Conservation (phyloP, 2,888 invertebrate genomes). For the Drosophila helvetica region DNA sequence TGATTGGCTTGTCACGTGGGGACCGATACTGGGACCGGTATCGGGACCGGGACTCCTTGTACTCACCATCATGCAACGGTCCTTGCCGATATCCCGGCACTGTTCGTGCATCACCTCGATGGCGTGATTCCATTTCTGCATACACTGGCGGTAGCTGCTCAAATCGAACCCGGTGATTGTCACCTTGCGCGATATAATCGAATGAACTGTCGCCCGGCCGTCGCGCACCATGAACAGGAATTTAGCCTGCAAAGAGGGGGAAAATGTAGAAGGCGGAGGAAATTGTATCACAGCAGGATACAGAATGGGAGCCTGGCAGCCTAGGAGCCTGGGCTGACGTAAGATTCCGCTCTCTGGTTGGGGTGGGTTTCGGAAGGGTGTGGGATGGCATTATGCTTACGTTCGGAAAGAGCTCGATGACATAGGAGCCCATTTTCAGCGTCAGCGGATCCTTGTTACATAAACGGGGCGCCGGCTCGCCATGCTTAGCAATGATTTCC, state of each 20-base stretch:
- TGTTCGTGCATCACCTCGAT: slow-evolving; percentile 97
- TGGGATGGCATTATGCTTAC: slow-evolving; percentile 65
- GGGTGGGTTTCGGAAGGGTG: not conserved
- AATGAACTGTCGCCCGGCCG: slow-evolving; percentile 99
- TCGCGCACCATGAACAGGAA: slow-evolving; percentile 99
- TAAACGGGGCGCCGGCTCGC: slow-evolving; percentile 95
- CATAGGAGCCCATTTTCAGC: slow-evolving; percentile 97
- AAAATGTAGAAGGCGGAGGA: slow-evolving; percentile 4
- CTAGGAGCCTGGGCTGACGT: not conserved
- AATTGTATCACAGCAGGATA: slow-evolving; percentile 10
- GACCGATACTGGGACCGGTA: not conserved
- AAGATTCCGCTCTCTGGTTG: not conserved
- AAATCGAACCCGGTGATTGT: slow-evolving; percentile 93
- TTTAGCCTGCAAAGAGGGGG: slow-evolving; percentile 87
- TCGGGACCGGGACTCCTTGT: not conserved
- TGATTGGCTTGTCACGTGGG: not conserved
- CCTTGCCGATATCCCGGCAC: slow-evolving; percentile 91
- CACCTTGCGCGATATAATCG: slow-evolving; percentile 97
- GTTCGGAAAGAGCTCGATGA: slow-evolving; percentile 97
- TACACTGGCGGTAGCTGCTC: slow-evolving; percentile 95
- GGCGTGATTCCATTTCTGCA: slow-evolving; percentile 98
- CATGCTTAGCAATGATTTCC: slow-evolving; percentile 98
- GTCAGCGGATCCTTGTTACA: slow-evolving; percentile 99
- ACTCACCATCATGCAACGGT: slow-evolving; percentile 90
- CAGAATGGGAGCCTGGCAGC: not conserved